Evolutionary conservation across 1,140 invertebrate species (phyloP), one percentile per base, ranked within the genome.

Genomic region (Polypedilum vanderplanki): DNA sequence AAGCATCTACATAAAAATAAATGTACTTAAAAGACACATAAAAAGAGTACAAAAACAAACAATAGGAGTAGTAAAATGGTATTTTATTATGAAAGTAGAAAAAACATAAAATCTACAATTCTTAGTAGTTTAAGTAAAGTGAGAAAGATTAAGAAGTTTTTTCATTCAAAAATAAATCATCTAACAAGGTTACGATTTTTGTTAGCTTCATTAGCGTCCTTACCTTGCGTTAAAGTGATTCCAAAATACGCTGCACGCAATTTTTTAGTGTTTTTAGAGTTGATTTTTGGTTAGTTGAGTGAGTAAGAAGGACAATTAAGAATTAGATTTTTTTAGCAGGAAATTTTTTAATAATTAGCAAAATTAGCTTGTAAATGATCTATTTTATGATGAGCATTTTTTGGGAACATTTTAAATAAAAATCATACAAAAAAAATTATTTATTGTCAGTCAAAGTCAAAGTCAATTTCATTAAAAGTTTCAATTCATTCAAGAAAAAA

Each of bases 191-290:
- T n/a, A 18, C 17, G 20, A 74, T 24, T 74, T 24, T 41, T 20
- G 22, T 20, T 18, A 18, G 65, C 46, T 20, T 18, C 17, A 70
- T 18, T 70, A 70, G 65, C 65, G 24, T 33, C 89, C 93, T 95
- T 95, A 96, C 94, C 94, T 96, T 89, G 93, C 91, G 85, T 95
- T 95, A 92, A 96, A 96, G 91, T 95, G 93, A 89, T 94, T 96
- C 94, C 94, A 96, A 91, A 96, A 95, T 86, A 94, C 91, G 93
- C 93, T 95, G 92, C 89, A 89, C 88, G 90, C 89, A 88, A 88
- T 73, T 15, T 17, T 3, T 74, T 73, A 75, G 15, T 73, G 18
- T 17, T 76, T 3, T 74, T 70, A 75, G 12, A 74, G 12, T 46
- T 73, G 15, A 20, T 74, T 17, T 24, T 17, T 12, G 75, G 15